Conservation (phyloP, 2,797 vertebrate species). For the Hemitrygon akajei region DNA sequence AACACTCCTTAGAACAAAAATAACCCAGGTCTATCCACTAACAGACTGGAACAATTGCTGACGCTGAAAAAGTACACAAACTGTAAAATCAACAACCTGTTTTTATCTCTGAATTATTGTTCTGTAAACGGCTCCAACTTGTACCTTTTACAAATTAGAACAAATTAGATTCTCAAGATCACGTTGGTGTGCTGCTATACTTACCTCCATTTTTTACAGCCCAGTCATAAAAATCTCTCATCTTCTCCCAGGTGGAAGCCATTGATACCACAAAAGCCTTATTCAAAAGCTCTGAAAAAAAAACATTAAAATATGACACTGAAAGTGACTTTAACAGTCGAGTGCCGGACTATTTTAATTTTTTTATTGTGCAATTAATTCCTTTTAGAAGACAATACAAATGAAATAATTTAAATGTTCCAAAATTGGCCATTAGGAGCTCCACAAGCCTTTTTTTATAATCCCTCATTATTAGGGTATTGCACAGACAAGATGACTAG, state of each 20-base stretch:
- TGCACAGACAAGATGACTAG: background rate
- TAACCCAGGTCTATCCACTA: background rate
- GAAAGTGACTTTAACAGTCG: background rate
- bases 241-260: slow-evolving; percentile 46
- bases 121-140: background rate
- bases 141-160: background rate
- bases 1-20: slow-evolving; percentile 1
- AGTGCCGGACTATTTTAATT: background rate
- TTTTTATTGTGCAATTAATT: background rate
- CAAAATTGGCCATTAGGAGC: background rate
- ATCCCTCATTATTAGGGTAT: background rate
- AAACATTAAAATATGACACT: background rate
- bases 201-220: slow-evolving; percentile 53
- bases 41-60: background rate
- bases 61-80: background rate
- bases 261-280: slow-evolving; percentile 34
- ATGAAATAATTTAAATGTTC: background rate
- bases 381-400: background rate
- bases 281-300: background rate
- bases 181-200: background rate
- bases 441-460: no score
- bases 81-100: background rate
- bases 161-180: background rate
- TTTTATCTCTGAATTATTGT: no score
- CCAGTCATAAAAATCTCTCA: slow-evolving; percentile 45